Base-by-base conservation (phyloP, 2,113 vertebrate genomes). In the Jaculus jaculus region DNA sequence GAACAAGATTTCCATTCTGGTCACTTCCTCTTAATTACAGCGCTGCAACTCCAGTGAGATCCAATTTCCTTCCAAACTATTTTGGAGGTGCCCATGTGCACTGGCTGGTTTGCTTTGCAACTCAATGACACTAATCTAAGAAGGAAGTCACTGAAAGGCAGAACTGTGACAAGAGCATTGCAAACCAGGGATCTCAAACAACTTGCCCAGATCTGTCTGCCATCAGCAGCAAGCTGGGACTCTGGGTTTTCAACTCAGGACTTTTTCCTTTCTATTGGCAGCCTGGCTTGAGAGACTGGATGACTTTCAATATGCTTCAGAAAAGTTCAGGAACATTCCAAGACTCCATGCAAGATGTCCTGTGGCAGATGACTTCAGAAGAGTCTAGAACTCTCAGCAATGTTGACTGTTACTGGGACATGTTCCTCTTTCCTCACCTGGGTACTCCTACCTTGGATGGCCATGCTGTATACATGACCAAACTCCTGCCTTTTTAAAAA, bases 21-120 rank as follows among this genome's bases (percentile, higher is more conserved):
- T 54, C 51, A 78, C 73, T 77, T 65, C 77, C 66, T 84, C 69
- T 92, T 80, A 79, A 89, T 74, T 72, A 58, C 24, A 66, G 16
- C 72, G 28, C 72, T 74, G 5, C 51, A 85, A 72, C 51, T 85
- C 69, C 42, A 3, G 63, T 63, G 69, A 90, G 75, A 17, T 21
- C 42, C 11, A 39, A 1, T 18, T 72, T 69, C 71, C 78, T 79
- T 79, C 26, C 18, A 82, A 71, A 28, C 34, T 32, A 66, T 30
- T 54, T 93, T 34, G 18, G 42, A 60, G 32, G n/a, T 65, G 21
- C 15, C 74, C 0, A 8, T 30, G 23, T 21, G 15, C 60, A 21
- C 21, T 73, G 18, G 15, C 69, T 47, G 42, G 5, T 47, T 84
- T 84, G 58, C 39, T 88, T 83, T 90, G 73, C 34, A 13, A 80